Base-by-base conservation (phyloP, 2,888 invertebrate genomes). In the Itoplectis maculator region DNA sequence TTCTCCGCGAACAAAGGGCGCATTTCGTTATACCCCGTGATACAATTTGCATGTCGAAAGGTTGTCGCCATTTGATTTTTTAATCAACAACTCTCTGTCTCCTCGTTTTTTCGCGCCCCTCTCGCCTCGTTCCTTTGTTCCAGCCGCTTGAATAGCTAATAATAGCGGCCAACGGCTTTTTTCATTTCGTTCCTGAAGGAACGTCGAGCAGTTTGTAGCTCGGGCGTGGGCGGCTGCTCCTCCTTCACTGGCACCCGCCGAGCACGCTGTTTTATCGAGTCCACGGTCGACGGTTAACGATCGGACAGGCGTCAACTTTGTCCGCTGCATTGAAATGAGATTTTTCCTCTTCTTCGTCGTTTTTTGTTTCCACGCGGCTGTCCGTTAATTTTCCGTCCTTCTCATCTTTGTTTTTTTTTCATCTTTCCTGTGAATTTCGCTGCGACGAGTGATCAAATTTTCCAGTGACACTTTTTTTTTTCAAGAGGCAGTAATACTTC, bases 41-140 rank as follows among this genome's bases (percentile, higher is more conserved):
- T 77, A 61, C 63, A 83, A 77, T 80, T 83, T 79, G 68, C 82
- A 77, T 80, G 76, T 59, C 42, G 69, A 61, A 73, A 63, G 63
- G 61, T 61, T 61, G 18, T 70, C 66, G 68, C 66, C 74, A 51
- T 73, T 45, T 65, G 69, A 70, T 70, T 78, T 81, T 80, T 79
- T 59, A 81, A 83, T 83, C 80, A 78, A 81, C 80, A 70, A 74
- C 68, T 56, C 63, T 76, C 59, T 42, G 11, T 45, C 23, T 61
- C 42, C n/a, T 42, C 13, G 45, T 79, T 78, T 70, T 45, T 74
- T 20, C 5, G 35, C 75, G 47, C 54, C 40, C 35, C 20, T 51
- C 51, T 7, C 75, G 7, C 15, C 54, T 56, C 20, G 15, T 42
- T 11, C n/a, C 35, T 47, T 66, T 66, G 66, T 74, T 49, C 23